Evolutionary conservation across 1,140 invertebrate species (phyloP), one percentile per base, ranked within the genome.

Genomic region (Danaus melanippus): DNA sequence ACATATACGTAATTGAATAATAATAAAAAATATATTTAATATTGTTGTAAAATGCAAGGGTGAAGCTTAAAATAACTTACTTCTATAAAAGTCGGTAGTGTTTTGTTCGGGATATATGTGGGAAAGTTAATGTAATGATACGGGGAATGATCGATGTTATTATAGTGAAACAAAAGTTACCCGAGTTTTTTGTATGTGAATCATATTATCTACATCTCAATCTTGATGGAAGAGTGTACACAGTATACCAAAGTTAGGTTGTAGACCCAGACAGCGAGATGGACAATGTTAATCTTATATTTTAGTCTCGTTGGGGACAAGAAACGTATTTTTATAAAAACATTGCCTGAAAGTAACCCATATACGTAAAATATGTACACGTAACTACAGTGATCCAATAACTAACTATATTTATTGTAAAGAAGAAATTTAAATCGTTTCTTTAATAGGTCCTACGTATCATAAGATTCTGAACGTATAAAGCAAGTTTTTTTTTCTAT

Each of bases 1-100:
- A 79, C 74, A 84, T 84, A 86, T 86, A 86, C 84, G 84, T 86
- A 86, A 86, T 80, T 80, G 75, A 73, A 84, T 84, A 80, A 70
- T 79, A 76, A 79, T 76, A 67, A 82, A 69, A 82, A 82, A 78
- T 74, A 76, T 76, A 75, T 60, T 60, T 71, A 74, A 76, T 76
- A 83, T 78, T 69, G 76, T 77, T 76, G 69, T 83, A 80, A 84
- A 83, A 70, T 79, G 74, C 69, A 74, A 74, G 67, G 73, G 74
- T 67, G 69, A 79, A 72, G 71, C 66, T 69, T 71, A 76, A 74
- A 67, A 67, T 59, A 66, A 73, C 71, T 67, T 72, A 66, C 68
- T 71, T 76, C 72, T 71, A 58, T 68, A 69, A 65, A 43, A 51
- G 53, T 60, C 51, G 54, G 52, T 53, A 55, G 58, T 45, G 45